Conservation (phyloP, 2,113 vertebrate species). For the Periophthalmus modestus region DNA sequence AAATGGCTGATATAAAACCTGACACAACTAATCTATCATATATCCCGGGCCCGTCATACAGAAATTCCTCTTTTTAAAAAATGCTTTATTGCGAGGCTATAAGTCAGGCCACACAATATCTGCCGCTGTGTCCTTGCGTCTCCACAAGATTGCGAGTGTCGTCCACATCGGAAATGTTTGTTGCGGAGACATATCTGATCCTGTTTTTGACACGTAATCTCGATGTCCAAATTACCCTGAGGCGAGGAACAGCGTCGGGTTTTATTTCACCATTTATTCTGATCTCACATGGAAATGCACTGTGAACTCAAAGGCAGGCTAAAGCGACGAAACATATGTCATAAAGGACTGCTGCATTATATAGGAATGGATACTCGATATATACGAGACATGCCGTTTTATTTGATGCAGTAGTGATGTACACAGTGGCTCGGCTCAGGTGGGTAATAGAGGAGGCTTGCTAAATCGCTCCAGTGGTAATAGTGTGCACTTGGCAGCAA, state of each 20-base stretch:
- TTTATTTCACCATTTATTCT: constrained; percentile 2
- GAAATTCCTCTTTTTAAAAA: constrained; percentile 67
- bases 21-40: constrained; percentile 74
- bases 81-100: constrained; percentile 62
- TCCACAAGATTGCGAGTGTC: constrained; percentile 53
- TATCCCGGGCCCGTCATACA: constrained; percentile 60
- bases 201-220: constrained; percentile 41
- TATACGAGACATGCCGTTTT: not conserved
- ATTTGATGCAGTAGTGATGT: not conserved
- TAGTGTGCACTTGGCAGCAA: not conserved
- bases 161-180: constrained; percentile 36
- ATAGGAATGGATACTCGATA: not conserved
- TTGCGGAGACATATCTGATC: constrained; percentile 29
- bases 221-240: constrained; percentile 23
- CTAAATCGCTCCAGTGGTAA: not conserved
- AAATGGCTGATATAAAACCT: constrained; percentile 78
- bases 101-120: constrained; percentile 51
- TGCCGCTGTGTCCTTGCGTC: constrained; percentile 58
- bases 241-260: not conserved
- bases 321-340: not conserved
- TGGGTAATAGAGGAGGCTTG: not conserved
- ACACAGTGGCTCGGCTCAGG: not conserved
- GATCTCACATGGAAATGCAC: no score
- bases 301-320: not conserved
- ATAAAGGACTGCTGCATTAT: not conserved